Conservation (phyloP, 2,888 invertebrate genomes). For the Luffia ferchaultella region DNA sequence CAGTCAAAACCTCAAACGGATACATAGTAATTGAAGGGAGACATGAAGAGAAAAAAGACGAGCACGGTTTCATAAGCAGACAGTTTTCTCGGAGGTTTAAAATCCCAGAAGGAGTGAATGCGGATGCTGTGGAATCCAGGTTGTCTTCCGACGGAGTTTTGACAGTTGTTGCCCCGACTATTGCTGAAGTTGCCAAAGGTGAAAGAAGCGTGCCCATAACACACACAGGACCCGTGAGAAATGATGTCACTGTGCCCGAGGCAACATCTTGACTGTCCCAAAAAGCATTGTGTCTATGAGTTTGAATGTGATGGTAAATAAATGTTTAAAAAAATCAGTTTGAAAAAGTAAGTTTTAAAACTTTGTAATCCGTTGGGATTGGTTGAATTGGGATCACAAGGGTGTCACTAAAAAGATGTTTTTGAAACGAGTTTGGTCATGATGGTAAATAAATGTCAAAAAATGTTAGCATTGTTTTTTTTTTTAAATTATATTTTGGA, state of each 20-base stretch:
- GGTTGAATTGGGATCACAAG: too few relatives aligned
- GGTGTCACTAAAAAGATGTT: too few relatives aligned
- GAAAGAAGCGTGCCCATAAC: slow-evolving; percentile 66
- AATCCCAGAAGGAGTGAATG: slow-evolving; percentile 74
- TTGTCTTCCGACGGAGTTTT: slow-evolving; percentile 82
- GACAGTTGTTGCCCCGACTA: slow-evolving; percentile 70
- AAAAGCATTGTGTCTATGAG: too few relatives aligned
- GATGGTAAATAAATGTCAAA: too few relatives aligned
- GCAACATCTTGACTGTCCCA: too few relatives aligned
- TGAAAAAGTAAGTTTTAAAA: too few relatives aligned
- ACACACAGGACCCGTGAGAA: slow-evolving; percentile 63
- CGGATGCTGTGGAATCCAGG: slow-evolving; percentile 74
- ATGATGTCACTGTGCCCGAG: slow-evolving; percentile 20
- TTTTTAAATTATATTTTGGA: too few relatives aligned
- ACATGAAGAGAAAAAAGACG: slow-evolving; percentile 80
- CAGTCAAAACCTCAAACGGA: slow-evolving; percentile 76
- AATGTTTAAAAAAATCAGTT: too few relatives aligned
- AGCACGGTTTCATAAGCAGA: slow-evolving; percentile 76
- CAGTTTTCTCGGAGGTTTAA: slow-evolving; percentile 78
- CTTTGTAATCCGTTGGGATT: too few relatives aligned
- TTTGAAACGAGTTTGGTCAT: too few relatives aligned
- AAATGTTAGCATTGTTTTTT: too few relatives aligned
- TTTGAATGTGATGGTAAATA: too few relatives aligned
- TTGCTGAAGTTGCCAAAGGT: slow-evolving; percentile 29
- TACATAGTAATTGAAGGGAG: slow-evolving; percentile 77